Percentiles rank a stretch among this genome's conserved stretches.
phyloP scores from a whole-genome alignment of 2,888 invertebrate species.

The Microchrysa polita region DNA sequence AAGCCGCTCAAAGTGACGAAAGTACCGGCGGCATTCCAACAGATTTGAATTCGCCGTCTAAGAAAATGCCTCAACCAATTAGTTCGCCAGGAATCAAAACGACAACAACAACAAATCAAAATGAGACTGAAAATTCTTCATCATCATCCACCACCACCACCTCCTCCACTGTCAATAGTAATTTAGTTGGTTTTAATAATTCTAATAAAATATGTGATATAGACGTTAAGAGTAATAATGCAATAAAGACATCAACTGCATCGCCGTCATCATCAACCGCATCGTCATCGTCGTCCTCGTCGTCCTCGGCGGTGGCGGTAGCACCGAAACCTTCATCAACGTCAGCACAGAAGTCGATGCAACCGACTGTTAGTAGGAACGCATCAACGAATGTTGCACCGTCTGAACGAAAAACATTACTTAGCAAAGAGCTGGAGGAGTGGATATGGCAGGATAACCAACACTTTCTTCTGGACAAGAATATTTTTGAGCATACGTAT shows the following conservation, averaged over 20 bases:
- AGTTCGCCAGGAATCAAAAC: background rate
- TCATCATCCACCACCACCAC: slow-evolving; percentile 29
- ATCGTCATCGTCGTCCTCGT: slow-evolving; percentile 17
- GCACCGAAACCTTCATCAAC: background rate
- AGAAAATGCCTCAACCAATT: slow-evolving; percentile 37
- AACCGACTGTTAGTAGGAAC: background rate
- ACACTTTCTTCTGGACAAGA: slow-evolving; percentile 93
- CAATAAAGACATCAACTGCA: slow-evolving; percentile 27
- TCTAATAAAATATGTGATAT: slow-evolving; percentile 61
- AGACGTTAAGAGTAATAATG: slow-evolving; percentile 55
- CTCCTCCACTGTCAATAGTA: slow-evolving; percentile 40
- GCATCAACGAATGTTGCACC: background rate
- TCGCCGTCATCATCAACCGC: slow-evolving; percentile 35
- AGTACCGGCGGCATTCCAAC: background rate
- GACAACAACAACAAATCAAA: slow-evolving; percentile 42
- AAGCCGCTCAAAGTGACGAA: slow-evolving; percentile 9
- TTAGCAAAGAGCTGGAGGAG: slow-evolving; percentile 78
- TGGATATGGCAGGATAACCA: slow-evolving; percentile 99
- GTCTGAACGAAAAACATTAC: slow-evolving; percentile 55
- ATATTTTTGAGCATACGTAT: slow-evolving; percentile 95
- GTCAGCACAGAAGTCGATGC: background rate
- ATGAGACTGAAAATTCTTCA: slow-evolving; percentile 50
- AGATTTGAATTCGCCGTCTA: background rate
- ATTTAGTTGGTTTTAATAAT: slow-evolving; percentile 48
- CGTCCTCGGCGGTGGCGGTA: background rate